Evolutionary conservation across 2,888 invertebrate genomes (phyloP).

Genomic region (Stenodema calcarata): DNA sequence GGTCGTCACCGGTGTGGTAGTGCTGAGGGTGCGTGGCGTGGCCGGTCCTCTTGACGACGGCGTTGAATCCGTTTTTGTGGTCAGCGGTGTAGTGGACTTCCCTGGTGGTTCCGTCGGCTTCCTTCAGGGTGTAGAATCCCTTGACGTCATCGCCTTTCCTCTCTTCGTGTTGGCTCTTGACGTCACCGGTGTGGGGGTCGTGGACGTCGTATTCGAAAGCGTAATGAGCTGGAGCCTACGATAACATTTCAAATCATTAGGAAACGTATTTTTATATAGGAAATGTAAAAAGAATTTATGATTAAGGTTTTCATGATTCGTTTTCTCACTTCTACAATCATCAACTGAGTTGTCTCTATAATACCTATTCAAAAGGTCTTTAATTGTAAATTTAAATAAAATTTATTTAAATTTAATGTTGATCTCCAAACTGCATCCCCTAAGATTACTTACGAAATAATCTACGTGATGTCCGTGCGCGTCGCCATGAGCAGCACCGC

Average conservation of each 20-base stretch:
- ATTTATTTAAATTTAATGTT: no score
- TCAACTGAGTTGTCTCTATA: no score
- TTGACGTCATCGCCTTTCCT: slow-evolving; percentile 52
- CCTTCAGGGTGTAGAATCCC: slow-evolving; percentile 50
- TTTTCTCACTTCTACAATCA: no score
- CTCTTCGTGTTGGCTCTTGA: slow-evolving; percentile 48
- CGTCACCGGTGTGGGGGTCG: slow-evolving; percentile 50
- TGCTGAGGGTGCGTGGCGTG: slow-evolving; percentile 54
- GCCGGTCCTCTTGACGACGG: slow-evolving; percentile 57
- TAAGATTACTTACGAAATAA: slow-evolving; percentile 52
- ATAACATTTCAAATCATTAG: no score
- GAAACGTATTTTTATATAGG: no score
- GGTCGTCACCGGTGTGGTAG: slow-evolving; percentile 46
- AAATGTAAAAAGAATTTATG: no score
- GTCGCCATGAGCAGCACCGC: slow-evolving; percentile 35
- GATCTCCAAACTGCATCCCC: no score
- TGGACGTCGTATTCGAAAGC: slow-evolving; percentile 50
- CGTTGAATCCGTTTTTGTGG: slow-evolving; percentile 59
- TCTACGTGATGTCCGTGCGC: slow-evolving; percentile 53
- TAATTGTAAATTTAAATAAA: no score
- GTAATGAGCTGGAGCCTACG: slow-evolving; percentile 45
- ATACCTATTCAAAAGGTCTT: no score
- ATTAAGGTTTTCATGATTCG: no score
- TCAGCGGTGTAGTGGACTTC: slow-evolving; percentile 59
- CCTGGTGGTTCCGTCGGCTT: slow-evolving; percentile 54